Conservation (phyloP, 2,888 invertebrate genomes). For the Steromphala cineraria region DNA sequence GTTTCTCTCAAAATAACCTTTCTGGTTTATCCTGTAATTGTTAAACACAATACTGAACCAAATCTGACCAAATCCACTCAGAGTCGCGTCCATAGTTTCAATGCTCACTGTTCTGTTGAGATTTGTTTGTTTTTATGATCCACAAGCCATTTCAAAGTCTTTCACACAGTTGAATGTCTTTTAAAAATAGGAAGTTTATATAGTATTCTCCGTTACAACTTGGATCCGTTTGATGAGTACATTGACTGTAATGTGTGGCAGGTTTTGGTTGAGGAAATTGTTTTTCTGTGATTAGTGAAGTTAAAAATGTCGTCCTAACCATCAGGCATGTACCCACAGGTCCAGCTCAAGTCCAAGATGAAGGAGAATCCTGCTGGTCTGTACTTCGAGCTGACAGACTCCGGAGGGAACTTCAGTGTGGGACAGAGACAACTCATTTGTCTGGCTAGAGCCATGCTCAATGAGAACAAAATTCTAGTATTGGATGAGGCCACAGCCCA, state of each 20-base stretch:
- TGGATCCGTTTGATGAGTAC: constrained; percentile 64
- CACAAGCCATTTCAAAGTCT: too few species aligned
- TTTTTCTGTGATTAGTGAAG: too few species aligned
- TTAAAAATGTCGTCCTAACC: neutral
- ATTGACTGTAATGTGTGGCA: constrained; percentile 61
- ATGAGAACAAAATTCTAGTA: constrained; percentile 63
- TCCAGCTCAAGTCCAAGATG: constrained; percentile 54
- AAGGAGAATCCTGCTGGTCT: constrained; percentile 50
- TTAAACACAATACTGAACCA: too few species aligned
- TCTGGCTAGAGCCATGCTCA: constrained; percentile 58
- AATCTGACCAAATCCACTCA: too few species aligned
- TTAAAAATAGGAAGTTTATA: too few species aligned
- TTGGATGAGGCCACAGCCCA: constrained; percentile 71
- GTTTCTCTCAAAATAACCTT: neutral
- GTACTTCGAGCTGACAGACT: constrained; percentile 48
- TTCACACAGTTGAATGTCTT: too few species aligned
- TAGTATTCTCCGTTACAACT: constrained; percentile 63
- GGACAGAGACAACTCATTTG: constrained; percentile 56
- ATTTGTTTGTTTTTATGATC: too few species aligned
- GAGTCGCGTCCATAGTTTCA: too few species aligned
- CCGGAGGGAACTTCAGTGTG: constrained; percentile 48
- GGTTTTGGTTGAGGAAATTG: constrained; percentile 53
- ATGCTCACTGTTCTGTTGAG: too few species aligned
- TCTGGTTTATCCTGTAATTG: neutral
- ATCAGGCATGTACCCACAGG: constrained; percentile 36